Conservation (phyloP, 2,113 vertebrate species). For the Pogona vitticeps region DNA sequence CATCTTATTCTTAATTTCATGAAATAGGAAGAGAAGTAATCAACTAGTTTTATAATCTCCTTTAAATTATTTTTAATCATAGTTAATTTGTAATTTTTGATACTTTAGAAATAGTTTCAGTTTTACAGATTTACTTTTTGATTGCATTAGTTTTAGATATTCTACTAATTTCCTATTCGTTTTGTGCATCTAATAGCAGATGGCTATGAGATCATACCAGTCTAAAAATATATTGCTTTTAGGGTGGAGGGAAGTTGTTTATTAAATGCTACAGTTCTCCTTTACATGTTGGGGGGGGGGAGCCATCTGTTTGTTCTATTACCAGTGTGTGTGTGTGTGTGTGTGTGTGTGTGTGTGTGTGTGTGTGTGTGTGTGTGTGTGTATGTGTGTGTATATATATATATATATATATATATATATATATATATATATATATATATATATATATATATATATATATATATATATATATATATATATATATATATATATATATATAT, state of each 20-base stretch:
- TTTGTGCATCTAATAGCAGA: slow-evolving; percentile 46
- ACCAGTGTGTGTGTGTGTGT: no score
- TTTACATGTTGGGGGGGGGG: slow-evolving; percentile 27
- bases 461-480: neutral
- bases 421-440: neutral
- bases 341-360: no score
- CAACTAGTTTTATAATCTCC: neutral
- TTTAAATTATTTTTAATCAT: neutral
- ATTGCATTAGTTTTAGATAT: slow-evolving; percentile 27
- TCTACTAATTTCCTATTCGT: slow-evolving; percentile 33
- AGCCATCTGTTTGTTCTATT: slow-evolving; percentile 51
- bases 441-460: neutral
- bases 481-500: neutral
- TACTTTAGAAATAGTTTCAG: neutral
- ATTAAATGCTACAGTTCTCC: slow-evolving; percentile 30
- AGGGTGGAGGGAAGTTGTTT: neutral
- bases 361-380: no score
- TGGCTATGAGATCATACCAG: slow-evolving; percentile 47
- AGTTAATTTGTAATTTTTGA: neutral
- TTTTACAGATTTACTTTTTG: slow-evolving; percentile 18
- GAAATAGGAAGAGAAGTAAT: no score
- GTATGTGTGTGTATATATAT: no score
- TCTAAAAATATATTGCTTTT: slow-evolving; percentile 33
- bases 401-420: slow-evolving; percentile 41
- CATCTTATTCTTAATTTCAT: neutral